Evolutionary conservation across 92 coral and sea anemone species (phyloP).

Genomic region (Porites rus): DNA sequence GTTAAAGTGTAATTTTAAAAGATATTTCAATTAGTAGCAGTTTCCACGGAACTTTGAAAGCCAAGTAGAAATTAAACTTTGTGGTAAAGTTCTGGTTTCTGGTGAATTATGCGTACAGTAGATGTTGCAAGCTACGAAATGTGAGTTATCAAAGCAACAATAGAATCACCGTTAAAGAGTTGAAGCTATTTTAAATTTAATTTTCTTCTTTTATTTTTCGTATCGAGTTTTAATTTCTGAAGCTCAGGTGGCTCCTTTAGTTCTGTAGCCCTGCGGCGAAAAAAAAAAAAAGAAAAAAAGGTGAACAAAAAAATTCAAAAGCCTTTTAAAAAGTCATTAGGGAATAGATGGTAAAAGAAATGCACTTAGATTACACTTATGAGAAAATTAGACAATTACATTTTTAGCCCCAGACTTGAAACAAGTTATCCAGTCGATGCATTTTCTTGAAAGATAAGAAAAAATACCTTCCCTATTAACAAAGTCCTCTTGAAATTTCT

Average conservation of each 20-base stretch:
- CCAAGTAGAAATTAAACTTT: neutral
- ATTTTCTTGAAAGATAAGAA: no score
- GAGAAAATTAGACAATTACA: no score
- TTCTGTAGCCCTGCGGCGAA: neutral
- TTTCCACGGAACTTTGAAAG: neutral
- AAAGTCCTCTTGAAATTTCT: no score
- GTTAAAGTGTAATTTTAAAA: neutral
- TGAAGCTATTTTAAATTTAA: neutral
- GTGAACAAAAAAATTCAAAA: no score
- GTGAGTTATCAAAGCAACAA: neutral
- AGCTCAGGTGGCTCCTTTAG: conserved; percentile 41
- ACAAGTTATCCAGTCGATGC: no score
- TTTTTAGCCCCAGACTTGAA: no score
- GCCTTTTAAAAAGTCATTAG: no score
- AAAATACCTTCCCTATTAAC: no score
- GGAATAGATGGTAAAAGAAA: no score
- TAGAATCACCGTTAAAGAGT: neutral
- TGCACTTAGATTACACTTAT: no score
- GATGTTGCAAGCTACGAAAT: neutral
- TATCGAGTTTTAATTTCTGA: neutral
- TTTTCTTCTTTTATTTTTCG: neutral
- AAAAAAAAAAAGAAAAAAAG: neutral
- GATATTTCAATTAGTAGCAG: neutral
- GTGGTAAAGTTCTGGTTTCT: conserved; percentile 5
- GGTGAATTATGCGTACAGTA: neutral